phyloP scores from a whole-genome alignment of 2,113 vertebrate genomes.

The Pomatorhinus ruficollis region DNA sequence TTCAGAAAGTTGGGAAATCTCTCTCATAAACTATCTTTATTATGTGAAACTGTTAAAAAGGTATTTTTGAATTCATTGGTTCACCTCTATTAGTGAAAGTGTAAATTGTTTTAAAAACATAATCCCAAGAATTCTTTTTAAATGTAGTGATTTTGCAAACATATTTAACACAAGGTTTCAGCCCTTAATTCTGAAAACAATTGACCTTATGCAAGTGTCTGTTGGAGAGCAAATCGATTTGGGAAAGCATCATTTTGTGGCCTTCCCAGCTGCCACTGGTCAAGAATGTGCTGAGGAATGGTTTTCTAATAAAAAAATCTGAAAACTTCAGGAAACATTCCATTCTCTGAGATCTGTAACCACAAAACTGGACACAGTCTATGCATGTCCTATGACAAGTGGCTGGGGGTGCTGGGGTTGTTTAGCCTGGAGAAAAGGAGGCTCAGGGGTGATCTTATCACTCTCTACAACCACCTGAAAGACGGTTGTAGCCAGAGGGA shows the following conservation, averaged over 20 bases:
- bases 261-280: not conserved
- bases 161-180: not conserved
- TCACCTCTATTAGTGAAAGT: not conserved
- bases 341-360: not conserved
- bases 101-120: not conserved
- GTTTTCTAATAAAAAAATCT: not conserved
- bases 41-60: not conserved
- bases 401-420: not conserved
- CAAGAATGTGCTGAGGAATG: not conserved
- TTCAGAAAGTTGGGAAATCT: not conserved
- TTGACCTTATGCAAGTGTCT: not conserved
- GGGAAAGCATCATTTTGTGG: not conserved
- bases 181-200: not conserved
- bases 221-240: fast-evolving
- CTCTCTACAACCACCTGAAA: not conserved
- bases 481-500: not conserved
- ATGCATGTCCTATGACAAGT: not conserved
- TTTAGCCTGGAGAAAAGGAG: not conserved
- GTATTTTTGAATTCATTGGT: not conserved
- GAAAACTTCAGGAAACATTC: not conserved
- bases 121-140: not conserved
- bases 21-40: not conserved
- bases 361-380: not conserved
- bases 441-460: not conserved
- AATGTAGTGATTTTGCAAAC: not conserved